These are phyloP conservation scores for Falco concolor DNA, from an alignment of 2,797 vertebrate species.

Conservation along the genomic window DNA sequence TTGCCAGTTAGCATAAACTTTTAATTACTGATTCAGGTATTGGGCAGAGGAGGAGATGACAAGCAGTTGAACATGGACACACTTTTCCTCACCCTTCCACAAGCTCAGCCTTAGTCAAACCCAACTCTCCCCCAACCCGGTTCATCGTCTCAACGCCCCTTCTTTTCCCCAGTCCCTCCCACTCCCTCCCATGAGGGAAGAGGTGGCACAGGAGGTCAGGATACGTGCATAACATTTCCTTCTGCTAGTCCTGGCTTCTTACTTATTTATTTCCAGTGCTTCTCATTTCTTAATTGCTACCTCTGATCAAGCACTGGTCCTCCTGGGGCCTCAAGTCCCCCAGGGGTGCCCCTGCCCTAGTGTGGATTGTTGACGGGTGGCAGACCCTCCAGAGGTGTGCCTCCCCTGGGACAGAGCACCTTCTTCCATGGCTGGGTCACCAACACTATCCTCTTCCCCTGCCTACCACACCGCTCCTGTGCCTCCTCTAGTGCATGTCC, in stretches of 20 bases:
- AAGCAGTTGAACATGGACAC: neutral
- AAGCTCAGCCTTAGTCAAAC: neutral
- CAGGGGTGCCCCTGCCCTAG: neutral
- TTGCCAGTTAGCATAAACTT: too few relatives aligned
- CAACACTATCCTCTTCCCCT: neutral
- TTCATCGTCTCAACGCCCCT: too few relatives aligned
- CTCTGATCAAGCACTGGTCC: neutral
- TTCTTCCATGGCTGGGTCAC: neutral
- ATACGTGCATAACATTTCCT: too few relatives aligned
- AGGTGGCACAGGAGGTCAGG: neutral
- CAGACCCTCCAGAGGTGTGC: neutral
- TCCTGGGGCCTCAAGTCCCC: neutral
- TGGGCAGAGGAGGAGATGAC: too few relatives aligned
- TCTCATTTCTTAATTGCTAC: neutral
- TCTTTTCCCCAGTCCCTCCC: neutral
- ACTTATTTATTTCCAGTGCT: neutral
- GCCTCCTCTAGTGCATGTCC: neutral
- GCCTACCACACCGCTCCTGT: fast-evolving
- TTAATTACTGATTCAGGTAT: neutral
- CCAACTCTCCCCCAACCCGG: neutral
- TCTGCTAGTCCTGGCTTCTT: neutral
- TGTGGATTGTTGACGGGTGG: neutral
- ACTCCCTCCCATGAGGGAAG: neutral
- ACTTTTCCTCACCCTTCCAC: neutral
- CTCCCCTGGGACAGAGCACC: neutral